phyloP scores from a whole-genome alignment of 2,888 invertebrate genomes.

The Phalangium opilio region DNA sequence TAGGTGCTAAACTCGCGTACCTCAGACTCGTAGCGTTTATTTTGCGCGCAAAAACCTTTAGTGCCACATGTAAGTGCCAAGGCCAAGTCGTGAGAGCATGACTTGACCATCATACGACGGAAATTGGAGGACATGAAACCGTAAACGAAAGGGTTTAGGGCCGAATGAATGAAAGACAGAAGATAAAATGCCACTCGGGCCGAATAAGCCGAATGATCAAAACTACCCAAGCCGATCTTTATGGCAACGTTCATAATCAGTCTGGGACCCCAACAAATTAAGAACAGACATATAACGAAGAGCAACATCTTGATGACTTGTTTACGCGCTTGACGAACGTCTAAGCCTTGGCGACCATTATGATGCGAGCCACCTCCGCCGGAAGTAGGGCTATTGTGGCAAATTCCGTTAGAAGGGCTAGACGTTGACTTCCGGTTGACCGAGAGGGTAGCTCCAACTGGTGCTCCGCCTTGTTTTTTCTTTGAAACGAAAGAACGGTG shows the following conservation, averaged over 20 bases:
- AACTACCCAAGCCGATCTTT: constrained; percentile 26
- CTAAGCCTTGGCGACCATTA: constrained; percentile 10
- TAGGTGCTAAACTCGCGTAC: constrained; percentile 15
- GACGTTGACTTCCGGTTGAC: no score
- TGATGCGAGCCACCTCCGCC: no score
- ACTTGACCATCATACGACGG: constrained; percentile 26
- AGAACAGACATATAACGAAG: constrained; percentile 35
- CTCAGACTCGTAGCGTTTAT: constrained; percentile 5
- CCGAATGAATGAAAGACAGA: constrained; percentile 31
- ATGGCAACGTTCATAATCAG: constrained; percentile 33
- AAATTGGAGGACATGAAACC: constrained; percentile 31
- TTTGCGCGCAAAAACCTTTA: neutral
- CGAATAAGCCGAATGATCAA: constrained; percentile 26
- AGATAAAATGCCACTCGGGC: constrained; percentile 28
- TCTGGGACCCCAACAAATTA: constrained; percentile 38
- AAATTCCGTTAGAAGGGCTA: no score
- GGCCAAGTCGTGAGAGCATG: constrained; percentile 16
- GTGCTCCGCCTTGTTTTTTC: no score
- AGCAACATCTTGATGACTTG: constrained; percentile 39
- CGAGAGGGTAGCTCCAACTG: no score
- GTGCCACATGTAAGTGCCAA: constrained; percentile 2
- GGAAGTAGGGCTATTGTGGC: no score
- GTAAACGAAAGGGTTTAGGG: constrained; percentile 32
- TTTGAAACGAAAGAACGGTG: no score
- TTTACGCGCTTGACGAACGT: constrained; percentile 21